Percentiles rank a stretch among this genome's conserved stretches.
phyloP scores from a whole-genome alignment of 2,113 vertebrate genomes.

The Rhinolophus ferrumequinum region DNA sequence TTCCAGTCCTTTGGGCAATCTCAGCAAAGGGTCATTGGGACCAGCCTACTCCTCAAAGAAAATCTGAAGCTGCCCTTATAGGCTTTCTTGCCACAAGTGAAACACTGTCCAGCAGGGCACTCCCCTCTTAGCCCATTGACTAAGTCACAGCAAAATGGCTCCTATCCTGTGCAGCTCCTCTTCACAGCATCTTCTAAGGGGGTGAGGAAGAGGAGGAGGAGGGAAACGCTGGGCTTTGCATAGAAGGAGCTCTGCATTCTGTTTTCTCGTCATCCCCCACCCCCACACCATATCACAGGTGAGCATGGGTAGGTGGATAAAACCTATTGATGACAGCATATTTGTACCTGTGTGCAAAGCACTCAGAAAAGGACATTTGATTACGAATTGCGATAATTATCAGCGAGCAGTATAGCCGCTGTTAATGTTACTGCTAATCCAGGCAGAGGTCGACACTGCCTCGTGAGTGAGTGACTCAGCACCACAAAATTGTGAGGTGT shows the following conservation, averaged over 20 bases:
- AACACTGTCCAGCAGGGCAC: not conserved
- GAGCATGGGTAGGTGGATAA: not conserved
- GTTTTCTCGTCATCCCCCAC: not conserved
- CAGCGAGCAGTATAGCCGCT: not conserved
- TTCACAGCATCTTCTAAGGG: not conserved
- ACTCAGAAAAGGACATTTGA: slow-evolving; percentile 17
- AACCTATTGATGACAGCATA: not conserved
- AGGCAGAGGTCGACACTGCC: slow-evolving; percentile 18
- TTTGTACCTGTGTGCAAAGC: slow-evolving; percentile 38
- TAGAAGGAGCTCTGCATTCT: not conserved
- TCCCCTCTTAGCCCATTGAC: not conserved
- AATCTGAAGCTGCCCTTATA: not conserved
- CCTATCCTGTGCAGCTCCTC: not conserved
- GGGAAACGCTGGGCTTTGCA: not conserved
- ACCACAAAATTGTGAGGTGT: not conserved
- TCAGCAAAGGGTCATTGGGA: not conserved
- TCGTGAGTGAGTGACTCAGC: slow-evolving; percentile 32
- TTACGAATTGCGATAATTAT: slow-evolving; percentile 36
- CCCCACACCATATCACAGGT: not conserved
- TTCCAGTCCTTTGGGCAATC: not conserved
- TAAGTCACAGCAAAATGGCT: not conserved
- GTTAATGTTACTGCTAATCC: not conserved
- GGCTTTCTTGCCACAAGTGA: not conserved
- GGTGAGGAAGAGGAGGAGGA: not conserved
- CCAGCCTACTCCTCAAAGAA: not conserved